Conservation (phyloP, 2,113 vertebrate species). For the Arenaria interpres region DNA sequence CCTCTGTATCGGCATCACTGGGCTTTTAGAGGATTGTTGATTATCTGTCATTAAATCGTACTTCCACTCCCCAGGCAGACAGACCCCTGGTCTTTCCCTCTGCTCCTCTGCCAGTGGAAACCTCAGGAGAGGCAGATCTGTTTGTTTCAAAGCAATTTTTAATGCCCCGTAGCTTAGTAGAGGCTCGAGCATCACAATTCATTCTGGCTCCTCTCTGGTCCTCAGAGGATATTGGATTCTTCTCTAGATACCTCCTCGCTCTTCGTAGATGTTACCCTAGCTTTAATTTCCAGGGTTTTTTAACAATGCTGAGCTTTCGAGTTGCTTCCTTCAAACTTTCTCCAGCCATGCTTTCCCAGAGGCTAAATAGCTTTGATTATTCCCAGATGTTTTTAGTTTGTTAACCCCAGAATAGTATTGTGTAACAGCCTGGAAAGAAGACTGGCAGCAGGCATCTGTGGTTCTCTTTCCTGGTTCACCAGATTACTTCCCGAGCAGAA, state of each 20-base stretch:
- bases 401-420: conserved; percentile 16
- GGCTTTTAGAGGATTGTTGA: neutral
- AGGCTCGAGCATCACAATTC: conserved; percentile 12
- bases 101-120: conserved; percentile 7
- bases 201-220: neutral
- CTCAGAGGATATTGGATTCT: conserved; percentile 36
- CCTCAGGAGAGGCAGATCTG: neutral
- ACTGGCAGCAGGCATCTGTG: neutral
- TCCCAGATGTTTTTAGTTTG: conserved; percentile 52
- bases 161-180: conserved; percentile 26
- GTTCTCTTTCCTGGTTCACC: neutral
- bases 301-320: conserved; percentile 52
- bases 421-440: neutral
- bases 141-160: conserved; percentile 19
- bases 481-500: neutral
- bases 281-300: conserved; percentile 59
- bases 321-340: conserved; percentile 58
- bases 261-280: conserved; percentile 33
- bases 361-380: conserved; percentile 41
- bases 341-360: conserved; percentile 39
- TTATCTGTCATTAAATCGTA: neutral
- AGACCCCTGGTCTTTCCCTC: neutral
- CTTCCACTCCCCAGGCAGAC: neutral
- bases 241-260: conserved; percentile 26
- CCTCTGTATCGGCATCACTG: neutral